Base-by-base conservation (phyloP, 2,888 invertebrate species). In the Elmis aenea region DNA sequence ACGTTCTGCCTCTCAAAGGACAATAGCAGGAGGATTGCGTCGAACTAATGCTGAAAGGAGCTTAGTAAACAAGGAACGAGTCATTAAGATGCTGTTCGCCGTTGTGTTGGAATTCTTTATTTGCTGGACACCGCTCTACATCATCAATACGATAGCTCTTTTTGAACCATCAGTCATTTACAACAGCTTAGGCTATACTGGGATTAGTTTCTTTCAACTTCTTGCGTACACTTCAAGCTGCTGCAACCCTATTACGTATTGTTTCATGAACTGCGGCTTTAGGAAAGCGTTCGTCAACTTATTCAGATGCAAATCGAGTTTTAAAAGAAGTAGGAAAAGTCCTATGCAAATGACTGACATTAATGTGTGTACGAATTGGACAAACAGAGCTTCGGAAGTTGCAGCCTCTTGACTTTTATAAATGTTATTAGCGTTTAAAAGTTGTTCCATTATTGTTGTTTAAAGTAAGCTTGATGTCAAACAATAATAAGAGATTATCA, bases 191-290 rank as follows among this genome's bases (percentile, higher is more conserved):
- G 73, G 74, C 1, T 68, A 67, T 35, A 66, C 68, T 3, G 72
- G 70, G 2, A 70, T 77, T 38, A 71, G 73, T 24, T 66, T 74
- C 39, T 67, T 77, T 28, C 77, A 77, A 46, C 64, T 79, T 6
- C 56, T 80, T 28, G 75, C 77, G 3, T 81, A 79, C 55, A 66
- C 73, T 2, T 77, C 77, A 4, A 73, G 76, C 27, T 80, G 79
- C 57, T 77, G 76, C 54, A 82, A 82, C 57, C 81, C 81, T 3
- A 78, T 82, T 49, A 81, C 81, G 2, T 80, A 81, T 60, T 80
- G 81, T 58, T 81, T 81, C 59, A 76, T 81, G 77, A 81, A 81
- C 64, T 70, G 71, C 36, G 76, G 76, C 39, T 81, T 81, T 59
- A 64, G 80, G n/a, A 75, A 76, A 46, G 74, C 76, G 4, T 79